Conservation (phyloP, 2,888 invertebrate species). For the Drosophila acutilabella region DNA sequence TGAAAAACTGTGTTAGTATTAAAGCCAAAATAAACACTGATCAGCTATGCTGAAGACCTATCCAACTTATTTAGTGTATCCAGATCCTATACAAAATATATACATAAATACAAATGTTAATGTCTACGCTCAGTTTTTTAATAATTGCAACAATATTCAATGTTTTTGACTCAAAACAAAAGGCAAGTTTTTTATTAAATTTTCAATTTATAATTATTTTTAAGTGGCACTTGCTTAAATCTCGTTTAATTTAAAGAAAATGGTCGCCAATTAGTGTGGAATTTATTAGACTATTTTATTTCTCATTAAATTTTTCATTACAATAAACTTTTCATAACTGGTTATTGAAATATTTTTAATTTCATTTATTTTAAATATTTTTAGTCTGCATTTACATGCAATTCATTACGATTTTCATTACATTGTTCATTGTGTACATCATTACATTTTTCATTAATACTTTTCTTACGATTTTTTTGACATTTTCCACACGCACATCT, state of each 20-base stretch:
- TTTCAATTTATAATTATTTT: too few species aligned
- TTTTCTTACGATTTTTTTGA: not conserved
- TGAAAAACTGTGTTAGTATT: conserved; percentile 1
- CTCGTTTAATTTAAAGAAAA: too few species aligned
- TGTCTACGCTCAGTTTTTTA: not conserved
- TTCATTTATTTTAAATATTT: too few species aligned
- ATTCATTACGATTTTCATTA: not conserved
- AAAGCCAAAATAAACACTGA: not conserved
- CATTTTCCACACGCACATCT: not conserved
- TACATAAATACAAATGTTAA: conserved; percentile 11
- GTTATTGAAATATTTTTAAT: too few species aligned
- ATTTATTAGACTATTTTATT: too few species aligned
- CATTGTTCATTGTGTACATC: not conserved
- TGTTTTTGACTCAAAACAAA: conserved; percentile 18
- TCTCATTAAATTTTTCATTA: too few species aligned
- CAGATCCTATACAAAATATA: conserved; percentile 24
- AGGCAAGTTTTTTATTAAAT: not conserved
- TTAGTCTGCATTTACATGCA: too few species aligned
- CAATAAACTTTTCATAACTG: too few species aligned
- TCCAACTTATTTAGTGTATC: conserved; percentile 15
- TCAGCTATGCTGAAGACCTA: conserved; percentile 7
- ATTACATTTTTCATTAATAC: not conserved
- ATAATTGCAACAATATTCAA: not conserved
- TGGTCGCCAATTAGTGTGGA: too few species aligned
- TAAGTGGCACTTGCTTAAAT: too few species aligned